Evolutionary conservation across 2,797 vertebrate species (phyloP), one percentile per base, ranked within the genome.

Genomic region (Capromys pilorides): DNA sequence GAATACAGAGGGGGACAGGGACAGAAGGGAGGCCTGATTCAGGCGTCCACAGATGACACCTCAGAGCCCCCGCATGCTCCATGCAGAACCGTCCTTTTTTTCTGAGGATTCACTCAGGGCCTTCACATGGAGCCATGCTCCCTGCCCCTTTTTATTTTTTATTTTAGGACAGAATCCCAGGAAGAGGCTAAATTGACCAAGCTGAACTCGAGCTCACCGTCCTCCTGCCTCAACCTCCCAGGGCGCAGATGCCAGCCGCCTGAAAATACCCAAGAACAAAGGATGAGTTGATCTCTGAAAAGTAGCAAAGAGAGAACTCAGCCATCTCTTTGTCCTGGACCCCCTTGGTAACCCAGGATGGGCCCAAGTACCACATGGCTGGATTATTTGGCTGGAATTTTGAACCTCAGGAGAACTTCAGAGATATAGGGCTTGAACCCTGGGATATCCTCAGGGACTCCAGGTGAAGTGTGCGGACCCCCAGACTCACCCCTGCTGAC

Each of bases 401-500:
- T 31, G 10, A 36, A 36, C 54, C 2, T 26, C 18, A 9, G 22
- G 22, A 57, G 33, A 66, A 59, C 28, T 54, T 54, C 33, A 18
- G 8, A 2, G 4, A 0, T 49, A 22, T 11, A 3, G 41, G 21
- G 33, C 54, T 49, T 24, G 12, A 26, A 39, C 24, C 33, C 54
- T 8, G 2, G 2, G 3, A 39, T n/a, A 14, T 2, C 14, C 81
- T 51, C 22, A 57, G 54, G 18, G 8, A 7, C 24, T 0, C 5
- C 2, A 31, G 2, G 2, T 2, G 2, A 12, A 45, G 7, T 22
- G 49, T 22, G 31, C 33, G 26, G 57, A 57, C 8, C 10, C 3
- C 0, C 14, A 45, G 62, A 6, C 28, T 26, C 16, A 59, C 8
- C 10, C 11, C n/a, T 54, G 54, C 16, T 59, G 0, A 0, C 10